Evolutionary conservation across 2,113 vertebrate genomes (phyloP), one percentile per base, ranked within the genome.

Genomic region (Ceyx cyanopectus): DNA sequence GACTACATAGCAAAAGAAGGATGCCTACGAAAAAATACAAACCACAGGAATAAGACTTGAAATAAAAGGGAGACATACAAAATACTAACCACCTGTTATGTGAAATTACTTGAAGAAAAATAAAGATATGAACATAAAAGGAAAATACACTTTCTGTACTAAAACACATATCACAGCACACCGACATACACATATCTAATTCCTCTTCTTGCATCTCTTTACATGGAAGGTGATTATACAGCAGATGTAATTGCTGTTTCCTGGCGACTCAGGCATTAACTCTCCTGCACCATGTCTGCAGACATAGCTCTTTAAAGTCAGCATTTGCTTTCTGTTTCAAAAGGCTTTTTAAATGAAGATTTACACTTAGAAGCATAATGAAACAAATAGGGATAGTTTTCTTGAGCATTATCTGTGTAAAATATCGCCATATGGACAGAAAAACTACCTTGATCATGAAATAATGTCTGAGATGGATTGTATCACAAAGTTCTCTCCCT

Each of bases 391-490:
- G 43, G 40, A 79, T 30, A 77, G 63, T 69, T 89, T 96, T 91
- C 78, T 93, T 93, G 48, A 82, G 29, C 41, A 56, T 87, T 92
- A 80, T 85, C 87, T 87, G 32, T 73, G 50, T 89, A 85, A 96
- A 95, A 92, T 94, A 92, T 70, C 60, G 51, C 63, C 60, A 73
- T 11, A 60, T 46, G 57, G 81, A 74, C 37, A 87, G 74, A 92
- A 94, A 94, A 92, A 90, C 80, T 95, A 87, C 74, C 46, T 82
- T 91, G 81, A 90, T 93, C 75, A 65, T 86, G 67, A 91, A 94
- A 81, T 69, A 81, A 76, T 63, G 43, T 75, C 85, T 77, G 75
- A 91, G 74, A 66, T 81, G 43, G 48, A 81, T 93, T 94, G 65
- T 85, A 88, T 48, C 57, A 68, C 32, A 37, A 27, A 85, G 65